phyloP scores from a whole-genome alignment of 2,113 vertebrate genomes.

The Mystacornis crossleyi region DNA sequence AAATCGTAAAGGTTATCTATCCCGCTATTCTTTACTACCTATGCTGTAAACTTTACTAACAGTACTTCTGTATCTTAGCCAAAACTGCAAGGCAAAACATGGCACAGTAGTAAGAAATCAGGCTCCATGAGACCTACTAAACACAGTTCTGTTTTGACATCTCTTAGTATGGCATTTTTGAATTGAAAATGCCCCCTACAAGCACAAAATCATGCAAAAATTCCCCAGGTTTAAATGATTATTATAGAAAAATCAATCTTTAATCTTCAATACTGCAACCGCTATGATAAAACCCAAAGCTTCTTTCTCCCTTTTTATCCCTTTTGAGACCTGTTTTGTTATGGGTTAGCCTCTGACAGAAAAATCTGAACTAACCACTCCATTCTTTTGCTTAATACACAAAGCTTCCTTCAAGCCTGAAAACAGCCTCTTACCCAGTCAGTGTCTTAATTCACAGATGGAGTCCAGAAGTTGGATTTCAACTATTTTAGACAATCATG shows the following conservation, averaged over 20 bases:
- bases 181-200: neutral
- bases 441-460: neutral
- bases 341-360: neutral
- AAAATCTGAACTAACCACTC: neutral
- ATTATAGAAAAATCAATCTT: neutral
- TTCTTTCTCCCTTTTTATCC: neutral
- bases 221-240: neutral
- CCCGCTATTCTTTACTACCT: neutral
- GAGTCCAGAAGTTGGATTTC: neutral
- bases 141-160: neutral
- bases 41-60: neutral
- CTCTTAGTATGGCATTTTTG: accelerated
- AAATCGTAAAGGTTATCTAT: accelerated
- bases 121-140: neutral
- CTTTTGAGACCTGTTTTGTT: neutral
- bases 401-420: neutral
- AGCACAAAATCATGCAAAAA: neutral
- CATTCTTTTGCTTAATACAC: accelerated
- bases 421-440: neutral
- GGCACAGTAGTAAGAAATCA: accelerated
- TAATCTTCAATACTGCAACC: neutral
- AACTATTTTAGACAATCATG: neutral
- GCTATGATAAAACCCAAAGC: neutral
- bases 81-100: neutral
- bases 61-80: neutral